phyloP scores from a whole-genome alignment of 2,797 vertebrate genomes.

The Rhincodon typus region DNA sequence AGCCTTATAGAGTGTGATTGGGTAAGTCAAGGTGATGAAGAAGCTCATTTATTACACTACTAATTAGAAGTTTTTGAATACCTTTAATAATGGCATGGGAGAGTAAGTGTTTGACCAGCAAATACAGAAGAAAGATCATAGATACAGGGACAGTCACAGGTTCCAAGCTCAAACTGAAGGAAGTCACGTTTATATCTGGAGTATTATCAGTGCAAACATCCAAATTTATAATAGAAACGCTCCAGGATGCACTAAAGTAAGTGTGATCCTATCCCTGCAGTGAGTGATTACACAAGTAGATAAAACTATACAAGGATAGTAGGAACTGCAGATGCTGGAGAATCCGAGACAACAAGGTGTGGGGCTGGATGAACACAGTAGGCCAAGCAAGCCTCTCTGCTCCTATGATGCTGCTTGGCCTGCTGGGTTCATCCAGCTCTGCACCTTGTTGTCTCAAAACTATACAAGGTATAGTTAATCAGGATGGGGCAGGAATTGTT shows the following conservation, averaged over 20 bases:
- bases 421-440: too few species aligned
- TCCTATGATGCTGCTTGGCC: too few species aligned
- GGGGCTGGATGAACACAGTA: too few species aligned
- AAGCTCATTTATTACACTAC: slow-evolving; percentile 36
- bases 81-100: background rate
- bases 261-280: background rate
- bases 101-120: slow-evolving; percentile 42
- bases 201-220: too few species aligned
- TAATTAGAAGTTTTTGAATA: slow-evolving; percentile 38
- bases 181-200: too few species aligned
- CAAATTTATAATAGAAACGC: background rate
- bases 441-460: too few species aligned
- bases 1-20: slow-evolving; percentile 39
- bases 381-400: too few species aligned
- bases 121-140: slow-evolving; percentile 39
- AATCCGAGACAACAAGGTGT: too few species aligned
- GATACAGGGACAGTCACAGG: background rate
- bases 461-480: background rate
- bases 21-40: slow-evolving; percentile 42
- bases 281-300: background rate
- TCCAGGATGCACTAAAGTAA: background rate
- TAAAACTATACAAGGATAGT: background rate
- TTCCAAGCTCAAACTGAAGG: too few species aligned
- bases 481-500: too few species aligned
- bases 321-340: too few species aligned